Percentiles rank a stretch among this genome's conserved stretches.
These are phyloP conservation scores for Chrysolina haemoptera DNA, from an alignment of 2,888 invertebrate species.

Conservation along the genomic window DNA sequence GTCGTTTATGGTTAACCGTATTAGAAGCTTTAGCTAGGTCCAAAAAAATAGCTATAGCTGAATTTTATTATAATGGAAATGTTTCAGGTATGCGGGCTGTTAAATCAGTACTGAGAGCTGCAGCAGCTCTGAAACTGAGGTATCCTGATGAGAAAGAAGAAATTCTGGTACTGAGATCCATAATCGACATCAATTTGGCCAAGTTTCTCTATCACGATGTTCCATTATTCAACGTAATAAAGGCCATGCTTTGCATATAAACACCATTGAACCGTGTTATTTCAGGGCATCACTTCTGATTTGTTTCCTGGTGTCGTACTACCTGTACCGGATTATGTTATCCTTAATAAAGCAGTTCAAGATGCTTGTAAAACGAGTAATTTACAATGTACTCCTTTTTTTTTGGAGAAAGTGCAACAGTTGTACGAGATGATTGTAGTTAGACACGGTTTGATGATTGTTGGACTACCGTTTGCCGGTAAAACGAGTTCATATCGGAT, in stretches of 20 bases:
- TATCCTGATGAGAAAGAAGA: conserved; percentile 93
- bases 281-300: conserved; percentile 91
- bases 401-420: conserved; percentile 91
- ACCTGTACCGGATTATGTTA: conserved; percentile 84
- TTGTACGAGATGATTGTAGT: conserved; percentile 97
- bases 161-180: conserved; percentile 88
- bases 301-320: conserved; percentile 90
- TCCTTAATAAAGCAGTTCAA: conserved; percentile 77
- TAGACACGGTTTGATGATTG: conserved; percentile 94
- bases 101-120: conserved; percentile 92
- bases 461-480: conserved; percentile 93
- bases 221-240: conserved; percentile 83
- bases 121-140: conserved; percentile 90
- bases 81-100: conserved; percentile 91
- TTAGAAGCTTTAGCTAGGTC: too few relatives aligned
- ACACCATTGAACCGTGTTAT: conserved; percentile 56
- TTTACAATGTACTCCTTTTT: conserved; percentile 87
- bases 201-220: conserved; percentile 93
- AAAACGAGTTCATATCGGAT: conserved; percentile 90
- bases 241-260: neutral
- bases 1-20: too few relatives aligned
- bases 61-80: too few relatives aligned
- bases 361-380: conserved; percentile 82
- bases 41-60: too few relatives aligned
- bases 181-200: conserved; percentile 94